Conservation (phyloP, 2,797 vertebrate genomes). For the Adelosebastes latens region DNA sequence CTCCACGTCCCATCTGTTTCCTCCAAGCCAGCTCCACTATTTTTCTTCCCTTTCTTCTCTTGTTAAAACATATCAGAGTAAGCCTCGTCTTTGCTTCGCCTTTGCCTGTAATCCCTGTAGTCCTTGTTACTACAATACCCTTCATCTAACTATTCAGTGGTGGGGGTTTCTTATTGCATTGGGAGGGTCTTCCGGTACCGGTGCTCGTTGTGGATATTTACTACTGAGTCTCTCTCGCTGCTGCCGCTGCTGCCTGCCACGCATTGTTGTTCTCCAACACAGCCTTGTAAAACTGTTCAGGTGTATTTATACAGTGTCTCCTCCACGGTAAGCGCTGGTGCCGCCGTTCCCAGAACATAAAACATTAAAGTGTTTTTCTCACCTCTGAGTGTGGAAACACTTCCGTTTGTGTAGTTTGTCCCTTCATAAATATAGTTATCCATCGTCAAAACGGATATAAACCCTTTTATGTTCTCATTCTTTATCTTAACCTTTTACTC, state of each 20-base stretch:
- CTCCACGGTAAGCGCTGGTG: constrained; percentile 25
- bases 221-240: constrained; percentile 6
- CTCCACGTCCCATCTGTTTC: constrained; percentile 18
- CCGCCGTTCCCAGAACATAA: constrained; percentile 62
- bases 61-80: constrained; percentile 57
- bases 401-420: constrained; percentile 16
- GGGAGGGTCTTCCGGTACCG: constrained; percentile 41
- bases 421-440: constrained; percentile 51
- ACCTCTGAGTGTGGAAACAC: constrained; percentile 39
- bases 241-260: background rate
- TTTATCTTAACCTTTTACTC: constrained; percentile 40
- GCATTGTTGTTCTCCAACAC: constrained; percentile 54
- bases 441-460: constrained; percentile 25
- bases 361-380: constrained; percentile 71
- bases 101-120: constrained; percentile 61
- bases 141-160: constrained; percentile 62
- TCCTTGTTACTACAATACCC: constrained; percentile 63
- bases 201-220: constrained; percentile 67
- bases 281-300: constrained; percentile 69
- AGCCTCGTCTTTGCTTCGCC: constrained; percentile 42
- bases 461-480: constrained; percentile 20
- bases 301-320: constrained; percentile 65
- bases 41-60: constrained; percentile 21
- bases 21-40: constrained; percentile 20
- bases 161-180: constrained; percentile 58